Base-by-base conservation (phyloP, 2,888 invertebrate genomes). In the Polietes domitor region DNA sequence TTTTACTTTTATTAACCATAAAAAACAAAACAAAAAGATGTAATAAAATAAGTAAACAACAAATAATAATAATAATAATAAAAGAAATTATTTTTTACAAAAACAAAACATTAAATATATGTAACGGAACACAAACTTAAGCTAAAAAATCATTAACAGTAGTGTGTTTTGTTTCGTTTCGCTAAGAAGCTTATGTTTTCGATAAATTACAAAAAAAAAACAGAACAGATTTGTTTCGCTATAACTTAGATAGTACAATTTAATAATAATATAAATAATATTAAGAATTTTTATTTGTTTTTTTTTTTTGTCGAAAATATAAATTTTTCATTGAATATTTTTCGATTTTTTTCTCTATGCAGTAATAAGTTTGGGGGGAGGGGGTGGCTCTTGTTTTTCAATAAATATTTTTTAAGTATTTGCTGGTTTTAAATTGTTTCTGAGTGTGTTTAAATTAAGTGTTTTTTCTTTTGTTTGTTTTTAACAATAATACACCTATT, bases 1-100 rank as follows among this genome's bases (percentile, higher is more conserved):
- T 15, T 12, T 32, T 28, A 80, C 32, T 71, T 75, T 78, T 78
- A 82, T 77, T 81, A 70, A 58, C n/a, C 50, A n/a, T 58, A 81
- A 71, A 15, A 21, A 68, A 24, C 10, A 77, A 58, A 53, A 55
- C 47, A 53, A 72, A 12, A 32, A 7, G 6, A 37, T 41, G 41
- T 58, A 15, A 58, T 5, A 55, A 71, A 71, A 71, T 10, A 53
- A 55, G 9, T 41, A 12, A 70, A 70, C 17, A 17, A 24, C 61
- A 65, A 73, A 73, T 68, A 58, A 73, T 47, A 65, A 53, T 72
- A 75, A n/a, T n/a, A n/a, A n/a, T n/a, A n/a, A n/a, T n/a, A n/a
- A n/a, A n/a, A n/a, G n/a, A n/a, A n/a, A n/a, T n/a, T n/a, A n/a
- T n/a, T n/a, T n/a, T n/a, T n/a, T n/a, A n/a, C n/a, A n/a, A n/a